Evolutionary conservation across 2,888 invertebrate genomes (phyloP).

Genomic region (Lepidochitona cinerea): DNA sequence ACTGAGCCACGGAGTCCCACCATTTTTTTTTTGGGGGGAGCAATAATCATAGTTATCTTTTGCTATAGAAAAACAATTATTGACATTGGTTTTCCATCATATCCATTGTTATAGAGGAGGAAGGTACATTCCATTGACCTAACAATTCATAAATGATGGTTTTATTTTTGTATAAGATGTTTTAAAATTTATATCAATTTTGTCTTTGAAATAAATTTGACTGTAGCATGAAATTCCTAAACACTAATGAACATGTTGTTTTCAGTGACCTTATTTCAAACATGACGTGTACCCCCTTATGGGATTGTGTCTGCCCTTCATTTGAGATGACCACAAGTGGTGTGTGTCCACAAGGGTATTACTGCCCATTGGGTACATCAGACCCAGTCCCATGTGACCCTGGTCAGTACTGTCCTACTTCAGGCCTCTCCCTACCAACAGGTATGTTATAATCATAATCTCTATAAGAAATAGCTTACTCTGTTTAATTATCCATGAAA

Average conservation of each 20-base stretch:
- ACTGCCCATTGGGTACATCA: conserved; percentile 55
- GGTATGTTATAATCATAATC: too few species aligned
- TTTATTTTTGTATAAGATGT: background rate
- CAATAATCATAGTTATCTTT: too few species aligned
- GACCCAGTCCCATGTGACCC: conserved; percentile 58
- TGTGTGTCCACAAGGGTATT: conserved; percentile 60
- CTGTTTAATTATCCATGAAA: too few species aligned
- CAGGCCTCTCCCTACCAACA: conserved; percentile 59
- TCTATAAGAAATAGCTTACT: too few species aligned
- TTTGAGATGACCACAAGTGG: conserved; percentile 61
- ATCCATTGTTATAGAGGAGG: too few species aligned
- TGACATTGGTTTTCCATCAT: too few species aligned
- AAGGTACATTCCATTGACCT: background rate
- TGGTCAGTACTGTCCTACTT: conserved; percentile 60
- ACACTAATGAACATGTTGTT: background rate
- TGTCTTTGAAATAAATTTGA: background rate
- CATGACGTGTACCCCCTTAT: conserved; percentile 62
- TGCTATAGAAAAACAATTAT: too few species aligned
- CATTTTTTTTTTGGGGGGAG: background rate
- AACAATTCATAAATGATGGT: background rate
- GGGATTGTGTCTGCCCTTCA: conserved; percentile 66
- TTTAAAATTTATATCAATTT: background rate
- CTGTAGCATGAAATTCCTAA: background rate
- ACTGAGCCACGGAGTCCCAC: background rate
- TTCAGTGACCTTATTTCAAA: conserved; percentile 58